A percentile compares a stretch with the other conserved stretches of the same genome.
These are phyloP conservation scores for Drosophila niveifrons DNA, from an alignment of 2,888 invertebrate genomes.

Conservation along the genomic window DNA sequence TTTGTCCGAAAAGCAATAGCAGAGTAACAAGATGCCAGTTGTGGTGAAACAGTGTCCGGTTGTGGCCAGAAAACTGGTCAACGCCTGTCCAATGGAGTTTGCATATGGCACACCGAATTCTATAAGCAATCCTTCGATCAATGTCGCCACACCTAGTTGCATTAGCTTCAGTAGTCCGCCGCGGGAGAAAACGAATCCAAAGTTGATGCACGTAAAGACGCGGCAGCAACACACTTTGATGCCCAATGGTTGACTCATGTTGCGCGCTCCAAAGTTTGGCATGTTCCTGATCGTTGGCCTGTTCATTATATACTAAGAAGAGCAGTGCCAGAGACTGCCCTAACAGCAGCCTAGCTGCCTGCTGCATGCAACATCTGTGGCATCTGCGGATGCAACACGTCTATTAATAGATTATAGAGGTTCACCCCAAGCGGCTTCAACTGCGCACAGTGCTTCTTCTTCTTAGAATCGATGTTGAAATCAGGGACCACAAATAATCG, in stretches of 20 bases:
- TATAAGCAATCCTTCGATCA: conserved; percentile 92
- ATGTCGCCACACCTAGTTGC: conserved; percentile 91
- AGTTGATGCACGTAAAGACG: conserved; percentile 92
- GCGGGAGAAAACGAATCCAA: conserved; percentile 90
- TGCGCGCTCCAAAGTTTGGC: conserved; percentile 81
- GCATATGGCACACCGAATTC: conserved; percentile 92
- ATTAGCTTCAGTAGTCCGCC: conserved; percentile 91
- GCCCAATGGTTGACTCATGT: conserved; percentile 85
- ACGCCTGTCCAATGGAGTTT: conserved; percentile 91
- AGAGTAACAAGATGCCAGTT: conserved; percentile 90
- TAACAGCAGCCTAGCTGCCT: not conserved
- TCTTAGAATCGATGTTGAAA: no score
- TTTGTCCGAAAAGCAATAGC: conserved; percentile 92
- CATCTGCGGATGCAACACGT: conserved; percentile 7
- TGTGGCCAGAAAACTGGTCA: conserved; percentile 92
- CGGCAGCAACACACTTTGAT: conserved; percentile 91
- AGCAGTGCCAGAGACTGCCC: not conserved
- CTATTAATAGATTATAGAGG: conserved; percentile 49
- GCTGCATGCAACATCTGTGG: not conserved
- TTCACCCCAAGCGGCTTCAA: conserved; percentile 35
- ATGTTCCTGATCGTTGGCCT: conserved; percentile 2
- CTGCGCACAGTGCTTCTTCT: conserved; percentile 5
- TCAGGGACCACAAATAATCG: no score
- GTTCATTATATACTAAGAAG: conserved; percentile 13
- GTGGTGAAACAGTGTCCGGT: conserved; percentile 93